Evolutionary conservation across 2,888 invertebrate genomes (phyloP).

Genomic region (Formica aserva): DNA sequence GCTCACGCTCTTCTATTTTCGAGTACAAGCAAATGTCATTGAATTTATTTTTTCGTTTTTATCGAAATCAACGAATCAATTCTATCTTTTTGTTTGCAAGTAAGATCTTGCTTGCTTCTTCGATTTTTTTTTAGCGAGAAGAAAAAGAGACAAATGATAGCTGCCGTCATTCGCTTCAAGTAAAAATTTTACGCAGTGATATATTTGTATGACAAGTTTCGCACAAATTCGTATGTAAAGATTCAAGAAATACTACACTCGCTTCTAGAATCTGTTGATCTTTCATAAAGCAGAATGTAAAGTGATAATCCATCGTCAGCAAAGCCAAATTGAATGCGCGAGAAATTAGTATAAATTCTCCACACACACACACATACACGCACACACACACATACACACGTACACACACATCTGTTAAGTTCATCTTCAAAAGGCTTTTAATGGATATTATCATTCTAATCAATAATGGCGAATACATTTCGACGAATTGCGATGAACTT

Average conservation of each 20-base stretch:
- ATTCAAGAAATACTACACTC: neutral
- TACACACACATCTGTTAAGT: conserved; percentile 35
- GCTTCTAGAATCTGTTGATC: neutral
- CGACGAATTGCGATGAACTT: neutral
- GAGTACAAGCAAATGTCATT: conserved; percentile 64
- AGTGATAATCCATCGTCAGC: neutral
- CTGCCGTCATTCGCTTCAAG: neutral
- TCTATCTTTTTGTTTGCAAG: conserved; percentile 63
- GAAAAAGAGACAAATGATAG: neutral
- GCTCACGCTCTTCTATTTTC: conserved; percentile 38
- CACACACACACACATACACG: neutral
- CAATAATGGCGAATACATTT: conserved; percentile 15
- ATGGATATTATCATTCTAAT: conserved; percentile 25
- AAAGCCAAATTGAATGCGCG: neutral
- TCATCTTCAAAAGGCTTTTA: conserved; percentile 32
- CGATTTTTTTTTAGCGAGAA: neutral
- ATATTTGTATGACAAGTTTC: neutral
- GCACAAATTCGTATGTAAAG: neutral
- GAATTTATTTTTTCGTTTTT: conserved; percentile 74
- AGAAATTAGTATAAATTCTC: neutral
- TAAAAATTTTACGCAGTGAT: neutral
- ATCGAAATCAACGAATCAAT: conserved; percentile 65
- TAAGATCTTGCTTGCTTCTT: conserved; percentile 36
- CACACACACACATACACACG: conserved; percentile 12
- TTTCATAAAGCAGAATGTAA: neutral